Evolutionary conservation across 2,888 invertebrate species (phyloP).

Genomic region (Agonopterix subpropinquella): DNA sequence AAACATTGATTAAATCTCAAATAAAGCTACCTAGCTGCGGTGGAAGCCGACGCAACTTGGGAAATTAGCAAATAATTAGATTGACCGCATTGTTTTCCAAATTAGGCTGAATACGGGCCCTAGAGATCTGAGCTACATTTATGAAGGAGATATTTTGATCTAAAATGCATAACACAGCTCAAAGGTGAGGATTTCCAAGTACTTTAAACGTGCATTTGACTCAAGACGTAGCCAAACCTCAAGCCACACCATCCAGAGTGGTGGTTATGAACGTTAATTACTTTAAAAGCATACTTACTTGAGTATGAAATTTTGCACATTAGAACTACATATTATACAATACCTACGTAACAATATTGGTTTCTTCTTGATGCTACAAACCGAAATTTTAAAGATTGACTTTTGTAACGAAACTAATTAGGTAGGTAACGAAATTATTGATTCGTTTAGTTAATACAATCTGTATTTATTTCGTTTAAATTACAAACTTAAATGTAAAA

Average conservation of each 20-base stretch:
- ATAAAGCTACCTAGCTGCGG: conserved; percentile 17
- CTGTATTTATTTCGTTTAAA: too few relatives aligned
- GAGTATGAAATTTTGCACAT: too few relatives aligned
- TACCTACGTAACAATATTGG: too few relatives aligned
- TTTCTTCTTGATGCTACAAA: too few relatives aligned
- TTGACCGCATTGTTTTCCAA: conserved; percentile 25
- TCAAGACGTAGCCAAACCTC: conserved; percentile 6
- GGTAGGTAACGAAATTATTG: too few relatives aligned
- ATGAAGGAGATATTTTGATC: neutral
- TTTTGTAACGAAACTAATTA: too few relatives aligned
- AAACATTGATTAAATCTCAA: conserved; percentile 5
- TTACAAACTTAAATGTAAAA: too few relatives aligned
- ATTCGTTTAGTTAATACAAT: too few relatives aligned
- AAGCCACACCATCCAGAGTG: conserved; percentile 17
- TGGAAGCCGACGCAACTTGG: conserved; percentile 15
- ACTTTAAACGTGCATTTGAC: conserved; percentile 3
- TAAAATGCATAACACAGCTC: neutral
- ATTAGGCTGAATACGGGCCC: conserved; percentile 9
- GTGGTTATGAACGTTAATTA: conserved; percentile 25
- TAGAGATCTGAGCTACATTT: neutral
- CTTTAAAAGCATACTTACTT: conserved; percentile 19
- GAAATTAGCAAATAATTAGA: conserved; percentile 32
- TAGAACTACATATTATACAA: too few relatives aligned
- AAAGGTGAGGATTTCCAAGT: too few relatives aligned
- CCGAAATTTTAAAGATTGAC: too few relatives aligned